These are phyloP conservation scores for Pachymerium ferrugineum DNA, from an alignment of 2,888 invertebrate genomes.

Conservation along the genomic window DNA sequence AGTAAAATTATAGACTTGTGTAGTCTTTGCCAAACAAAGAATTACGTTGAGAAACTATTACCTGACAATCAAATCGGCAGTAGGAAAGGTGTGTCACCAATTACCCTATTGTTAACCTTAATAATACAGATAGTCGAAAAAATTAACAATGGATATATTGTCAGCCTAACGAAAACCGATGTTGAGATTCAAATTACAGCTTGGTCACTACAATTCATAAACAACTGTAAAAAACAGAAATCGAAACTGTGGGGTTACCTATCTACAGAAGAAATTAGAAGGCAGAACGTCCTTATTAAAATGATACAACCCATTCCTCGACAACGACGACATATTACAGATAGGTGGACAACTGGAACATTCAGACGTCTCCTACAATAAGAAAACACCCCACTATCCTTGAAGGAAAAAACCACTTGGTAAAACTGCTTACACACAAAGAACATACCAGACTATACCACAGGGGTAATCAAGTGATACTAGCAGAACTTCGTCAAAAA, in stretches of 20 bases:
- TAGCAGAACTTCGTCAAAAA: neutral
- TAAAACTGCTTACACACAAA: neutral
- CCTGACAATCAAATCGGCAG: too few species aligned
- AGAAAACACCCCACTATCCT: conserved; percentile 25
- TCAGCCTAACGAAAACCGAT: too few species aligned
- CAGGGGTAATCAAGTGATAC: neutral
- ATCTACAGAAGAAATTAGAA: too few species aligned
- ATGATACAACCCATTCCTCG: neutral
- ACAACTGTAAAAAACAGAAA: neutral
- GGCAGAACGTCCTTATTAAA: neutral
- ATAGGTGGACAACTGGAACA: conserved; percentile 20
- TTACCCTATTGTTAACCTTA: too few species aligned
- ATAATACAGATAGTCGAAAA: too few species aligned
- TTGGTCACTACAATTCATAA: neutral
- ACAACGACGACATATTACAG: neutral
- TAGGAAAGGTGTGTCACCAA: too few species aligned
- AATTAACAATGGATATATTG: too few species aligned
- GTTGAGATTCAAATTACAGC: too few species aligned
- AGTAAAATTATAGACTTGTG: too few species aligned
- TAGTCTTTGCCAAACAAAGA: too few species aligned
- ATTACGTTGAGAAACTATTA: too few species aligned
- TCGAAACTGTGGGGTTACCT: too few species aligned
- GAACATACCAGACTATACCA: neutral
- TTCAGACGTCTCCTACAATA: neutral
- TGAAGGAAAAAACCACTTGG: neutral